Conservation (phyloP, 2,888 invertebrate species). For the Machimus atricapillus region DNA sequence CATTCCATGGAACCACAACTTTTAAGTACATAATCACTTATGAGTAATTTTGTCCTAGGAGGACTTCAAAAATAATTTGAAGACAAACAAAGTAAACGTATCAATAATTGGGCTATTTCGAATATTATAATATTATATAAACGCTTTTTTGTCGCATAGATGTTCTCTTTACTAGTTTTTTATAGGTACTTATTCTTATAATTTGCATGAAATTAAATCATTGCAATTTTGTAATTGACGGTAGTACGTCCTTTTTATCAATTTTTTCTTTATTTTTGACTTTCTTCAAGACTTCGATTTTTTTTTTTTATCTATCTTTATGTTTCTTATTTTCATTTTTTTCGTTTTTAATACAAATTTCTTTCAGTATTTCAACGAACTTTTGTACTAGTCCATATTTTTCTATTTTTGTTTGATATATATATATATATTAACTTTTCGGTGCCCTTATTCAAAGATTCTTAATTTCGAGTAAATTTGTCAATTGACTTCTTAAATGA, state of each 20-base stretch:
- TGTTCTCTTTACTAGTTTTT: not conserved
- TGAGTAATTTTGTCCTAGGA: not conserved
- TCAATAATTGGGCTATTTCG: conserved; percentile 14
- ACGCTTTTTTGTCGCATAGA: not conserved
- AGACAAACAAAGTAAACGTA: not conserved
- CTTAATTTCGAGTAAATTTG: not conserved
- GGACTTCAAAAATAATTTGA: not conserved
- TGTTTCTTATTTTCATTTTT: not conserved
- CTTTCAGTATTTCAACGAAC: not conserved
- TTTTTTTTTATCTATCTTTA: not conserved
- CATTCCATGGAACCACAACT: not conserved
- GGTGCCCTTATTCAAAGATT: not conserved
- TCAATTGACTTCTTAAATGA: not conserved
- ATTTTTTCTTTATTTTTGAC: not conserved
- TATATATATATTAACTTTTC: not conserved
- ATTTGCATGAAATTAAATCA: not conserved
- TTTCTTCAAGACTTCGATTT: not conserved
- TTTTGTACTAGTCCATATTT: not conserved
- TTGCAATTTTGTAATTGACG: not conserved
- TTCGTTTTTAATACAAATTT: not conserved
- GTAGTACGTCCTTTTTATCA: not conserved
- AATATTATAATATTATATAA: not conserved
- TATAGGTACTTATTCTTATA: not conserved
- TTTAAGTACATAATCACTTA: not conserved
- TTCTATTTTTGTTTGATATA: not conserved